Evolutionary conservation across 2,797 vertebrate species (phyloP).

Genomic region (Melanotaenia pygmaea): DNA sequence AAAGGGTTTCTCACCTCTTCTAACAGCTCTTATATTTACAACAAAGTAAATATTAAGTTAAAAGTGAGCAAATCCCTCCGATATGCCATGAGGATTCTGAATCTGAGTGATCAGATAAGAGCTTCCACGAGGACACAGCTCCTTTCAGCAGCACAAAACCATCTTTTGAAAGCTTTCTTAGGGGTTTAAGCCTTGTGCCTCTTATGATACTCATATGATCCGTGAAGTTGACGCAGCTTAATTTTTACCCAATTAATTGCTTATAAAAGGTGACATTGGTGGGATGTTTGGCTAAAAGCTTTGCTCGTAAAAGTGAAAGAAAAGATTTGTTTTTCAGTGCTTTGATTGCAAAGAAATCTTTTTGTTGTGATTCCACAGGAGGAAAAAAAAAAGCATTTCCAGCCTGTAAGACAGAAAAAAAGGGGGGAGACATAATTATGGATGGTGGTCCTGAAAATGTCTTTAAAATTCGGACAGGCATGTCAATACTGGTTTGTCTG

Average conservation of each 20-base stretch:
- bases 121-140: conserved; percentile 18
- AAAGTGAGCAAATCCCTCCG: conserved; percentile 20
- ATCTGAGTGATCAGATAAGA: conserved; percentile 40
- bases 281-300: not conserved
- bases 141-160: conserved; percentile 44
- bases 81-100: conserved; percentile 12
- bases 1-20: not conserved
- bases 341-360: conserved; percentile 22
- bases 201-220: conserved; percentile 53
- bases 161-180: conserved; percentile 21
- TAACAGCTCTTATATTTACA: not conserved
- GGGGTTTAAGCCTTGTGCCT: conserved; percentile 14
- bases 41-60: conserved; percentile 16
- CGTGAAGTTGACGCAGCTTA: conserved; percentile 14
- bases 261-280: not conserved
- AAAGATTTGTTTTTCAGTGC: not conserved
- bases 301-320: not conserved
- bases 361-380: conserved; percentile 13
- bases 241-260: conserved; percentile 28
- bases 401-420: not conserved
- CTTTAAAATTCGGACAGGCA: too few relatives aligned
- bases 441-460: too few relatives aligned
- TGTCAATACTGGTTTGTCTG: not conserved
- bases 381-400: conserved; percentile 6
- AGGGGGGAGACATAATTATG: too few relatives aligned